phyloP scores from a whole-genome alignment of 2,113 vertebrate genomes.

The Hyla sarda region DNA sequence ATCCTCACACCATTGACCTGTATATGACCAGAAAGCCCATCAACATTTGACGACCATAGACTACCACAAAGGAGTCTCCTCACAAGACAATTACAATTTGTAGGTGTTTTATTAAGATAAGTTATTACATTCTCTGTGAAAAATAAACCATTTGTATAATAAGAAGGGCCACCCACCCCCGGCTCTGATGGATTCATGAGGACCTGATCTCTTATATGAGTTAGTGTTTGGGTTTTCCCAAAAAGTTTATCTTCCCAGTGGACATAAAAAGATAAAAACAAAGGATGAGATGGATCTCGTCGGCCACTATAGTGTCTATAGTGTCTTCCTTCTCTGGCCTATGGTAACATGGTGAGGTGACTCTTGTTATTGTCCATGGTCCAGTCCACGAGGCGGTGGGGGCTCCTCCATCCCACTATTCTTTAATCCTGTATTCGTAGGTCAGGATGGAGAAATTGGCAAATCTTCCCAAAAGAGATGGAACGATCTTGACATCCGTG shows the following conservation, averaged over 20 bases:
- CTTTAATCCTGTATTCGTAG: slow-evolving; percentile 20
- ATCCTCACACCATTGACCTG: too few species aligned
- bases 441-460: background rate
- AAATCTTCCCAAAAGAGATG: background rate
- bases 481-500: background rate
- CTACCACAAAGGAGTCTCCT: background rate
- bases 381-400: background rate
- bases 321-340: too few species aligned
- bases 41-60: too few species aligned
- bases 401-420: background rate
- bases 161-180: background rate
- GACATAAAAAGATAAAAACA: background rate
- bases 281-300: background rate
- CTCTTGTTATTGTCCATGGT: background rate
- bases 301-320: background rate
- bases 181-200: background rate
- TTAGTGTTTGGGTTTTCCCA: background rate
- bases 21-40: too few species aligned
- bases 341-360: too few species aligned
- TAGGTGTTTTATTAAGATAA: background rate
- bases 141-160: background rate
- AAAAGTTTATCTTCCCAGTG: background rate
- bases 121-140: background rate
- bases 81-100: background rate
- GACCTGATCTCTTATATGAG: background rate